Conservation (phyloP, 2,113 vertebrate species). For the Sinocyclocheilus rhinocerous region DNA sequence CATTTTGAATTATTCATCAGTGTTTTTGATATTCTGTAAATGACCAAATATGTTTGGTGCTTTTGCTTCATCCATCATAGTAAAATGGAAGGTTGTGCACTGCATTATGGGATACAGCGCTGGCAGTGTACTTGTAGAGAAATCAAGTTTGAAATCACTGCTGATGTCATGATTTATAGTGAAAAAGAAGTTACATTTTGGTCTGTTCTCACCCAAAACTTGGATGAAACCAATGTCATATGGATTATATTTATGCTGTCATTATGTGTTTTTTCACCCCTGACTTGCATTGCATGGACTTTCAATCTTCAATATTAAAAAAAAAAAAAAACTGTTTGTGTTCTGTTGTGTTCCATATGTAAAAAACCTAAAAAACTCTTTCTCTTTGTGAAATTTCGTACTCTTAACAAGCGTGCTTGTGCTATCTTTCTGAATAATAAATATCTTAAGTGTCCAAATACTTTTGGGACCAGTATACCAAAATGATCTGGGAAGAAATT, state of each 20-base stretch:
- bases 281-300: not conserved
- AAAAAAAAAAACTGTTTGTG: not conserved
- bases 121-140: too few species aligned
- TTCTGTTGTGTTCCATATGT: not conserved
- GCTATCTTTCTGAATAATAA: not conserved
- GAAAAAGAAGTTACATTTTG: not conserved
- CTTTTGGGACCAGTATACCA: not conserved
- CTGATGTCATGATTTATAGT: not conserved
- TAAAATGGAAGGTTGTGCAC: not conserved
- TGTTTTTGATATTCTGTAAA: not conserved
- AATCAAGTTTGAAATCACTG: not conserved
- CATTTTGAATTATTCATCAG: not conserved
- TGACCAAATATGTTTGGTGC: not conserved
- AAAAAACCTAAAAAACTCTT: not conserved
- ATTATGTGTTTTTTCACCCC: not conserved
- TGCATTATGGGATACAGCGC: not conserved
- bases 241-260: not conserved
- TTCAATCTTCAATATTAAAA: not conserved
- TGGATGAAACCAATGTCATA: not conserved
- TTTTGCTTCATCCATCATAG: not conserved
- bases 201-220: not conserved
- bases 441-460: not conserved
- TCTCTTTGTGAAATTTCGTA: not conserved
- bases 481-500: not conserved
- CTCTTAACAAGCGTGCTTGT: not conserved